These are phyloP conservation scores for Galerucella nymphaeae DNA, from an alignment of 2,888 invertebrate genomes.

Conservation along the genomic window DNA sequence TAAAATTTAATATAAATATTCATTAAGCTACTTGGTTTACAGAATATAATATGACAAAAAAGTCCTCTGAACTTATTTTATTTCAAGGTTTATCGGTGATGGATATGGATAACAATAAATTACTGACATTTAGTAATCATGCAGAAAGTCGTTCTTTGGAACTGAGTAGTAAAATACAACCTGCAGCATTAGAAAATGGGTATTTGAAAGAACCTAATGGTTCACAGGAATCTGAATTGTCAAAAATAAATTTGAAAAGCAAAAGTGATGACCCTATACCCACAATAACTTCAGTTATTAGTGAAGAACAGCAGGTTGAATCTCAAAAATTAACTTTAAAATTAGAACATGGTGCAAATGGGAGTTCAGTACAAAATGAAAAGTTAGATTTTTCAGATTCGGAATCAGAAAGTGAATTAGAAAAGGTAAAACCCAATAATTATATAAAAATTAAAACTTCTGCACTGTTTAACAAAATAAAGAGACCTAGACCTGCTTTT, in stretches of 20 bases:
- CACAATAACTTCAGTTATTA: not conserved
- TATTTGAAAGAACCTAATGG: not conserved
- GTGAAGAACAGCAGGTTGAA: not conserved
- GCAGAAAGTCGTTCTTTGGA: not conserved
- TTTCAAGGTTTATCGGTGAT: not conserved
- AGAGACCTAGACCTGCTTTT: not conserved
- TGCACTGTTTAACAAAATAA: not conserved
- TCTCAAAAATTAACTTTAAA: too few relatives aligned
- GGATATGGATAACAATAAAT: not conserved
- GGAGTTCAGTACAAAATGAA: not conserved
- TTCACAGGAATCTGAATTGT: not conserved
- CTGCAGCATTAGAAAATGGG: not conserved
- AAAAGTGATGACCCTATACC: not conserved
- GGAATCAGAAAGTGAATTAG: not conserved
- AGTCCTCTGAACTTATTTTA: too few relatives aligned
- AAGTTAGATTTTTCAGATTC: not conserved
- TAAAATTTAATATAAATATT: not conserved
- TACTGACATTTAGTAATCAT: not conserved
- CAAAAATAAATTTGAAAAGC: slow-evolving; percentile 8
- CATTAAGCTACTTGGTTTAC: not conserved
- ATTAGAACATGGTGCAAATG: not conserved
- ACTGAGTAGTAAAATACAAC: not conserved
- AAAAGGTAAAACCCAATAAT: not conserved
- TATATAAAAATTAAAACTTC: slow-evolving; percentile 3
- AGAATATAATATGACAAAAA: slow-evolving; percentile 6